Base-by-base conservation (phyloP, 2,888 invertebrate genomes). In the Apotomis capreana region DNA sequence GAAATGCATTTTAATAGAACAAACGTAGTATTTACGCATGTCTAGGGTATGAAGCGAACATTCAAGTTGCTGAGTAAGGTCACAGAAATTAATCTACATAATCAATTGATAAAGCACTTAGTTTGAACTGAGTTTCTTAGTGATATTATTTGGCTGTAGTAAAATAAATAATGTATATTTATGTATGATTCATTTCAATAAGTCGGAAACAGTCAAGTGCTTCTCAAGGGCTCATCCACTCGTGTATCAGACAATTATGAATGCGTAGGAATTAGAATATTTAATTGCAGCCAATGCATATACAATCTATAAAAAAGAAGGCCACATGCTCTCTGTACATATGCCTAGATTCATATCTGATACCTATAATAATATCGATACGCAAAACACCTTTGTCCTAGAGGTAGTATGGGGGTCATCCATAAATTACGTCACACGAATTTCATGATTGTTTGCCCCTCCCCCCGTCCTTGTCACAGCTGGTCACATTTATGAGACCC, bases 151-250 rank as follows among this genome's bases (percentile, higher is more conserved):
- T 6, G 6, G 5, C 6, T 40, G 40, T n/a, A n/a, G n/a, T n/a
- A n/a, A n/a, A n/a, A 10, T 49, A 12, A 3, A 49, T 49, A 49
- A 40, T 40, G 9, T 49, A 49, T 3, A 3, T 10, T 0, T 49
- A 8, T 49, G 49, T 10, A 49, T 44, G 10, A 49, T 49, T 49
- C 6, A 49, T 46, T 63, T 9, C 12, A n/a, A 49, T 51, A 51
- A 26, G 40, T 51, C 67, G 67, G 55, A 67, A 70, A 67, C 65
- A 67, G 46, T 62, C 57, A 52, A 52, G 67, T 67, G 57, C 57
- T 55, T 57, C 40, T 57, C 57, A 51, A 71, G 61, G 62, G 67
- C 36, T 49, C 3, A 49, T 6, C 61, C 40, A 40, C 40, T 57
- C n/a, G 26, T 71, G 36, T 63, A 49, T 58, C 51, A 49, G 57